Evolutionary conservation across 2,888 invertebrate species (phyloP), one percentile per base, ranked within the genome.

Genomic region (Sphaerophoria taeniata): DNA sequence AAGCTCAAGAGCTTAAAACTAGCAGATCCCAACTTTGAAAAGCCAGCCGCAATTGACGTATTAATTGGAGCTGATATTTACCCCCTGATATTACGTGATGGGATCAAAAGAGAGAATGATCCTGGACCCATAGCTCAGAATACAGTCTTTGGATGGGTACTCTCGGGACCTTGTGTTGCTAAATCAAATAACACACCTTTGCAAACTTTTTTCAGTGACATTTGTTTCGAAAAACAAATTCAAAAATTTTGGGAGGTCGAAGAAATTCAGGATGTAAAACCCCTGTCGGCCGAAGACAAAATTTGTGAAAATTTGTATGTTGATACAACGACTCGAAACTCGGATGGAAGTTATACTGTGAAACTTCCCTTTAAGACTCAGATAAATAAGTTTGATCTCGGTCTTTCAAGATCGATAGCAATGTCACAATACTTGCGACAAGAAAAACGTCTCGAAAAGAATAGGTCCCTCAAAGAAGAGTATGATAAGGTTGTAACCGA

Each of bases 191-290:
- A 53, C 2, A 6, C 55, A 4, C 16, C n/a, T 2, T n/a, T 43
- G 0, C 0, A 60, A 0, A 60, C 53, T 0, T 73, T 73, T n/a
- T 73, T 61, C 31, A 55, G 43, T 11, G 39, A 43, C n/a, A 3
- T 73, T 11, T 16, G 36, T 12, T 33, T 73, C 11, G 53, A 73
- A 24, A 72, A 53, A 39, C 51, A 60, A 53, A 43, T 73, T 14
- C 16, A 63, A 9, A 12, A 34, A 73, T 73, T 73, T 65, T 73
- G 43, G 53, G 63, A 73, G 4, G 9, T 74, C 11, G 73, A 73
- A 43, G 34, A 72, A 1, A 6, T 73, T 24, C 9, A 7, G 12
- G 43, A 65, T 12, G 2, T 56, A 0, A 24, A 63, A 45, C 63
- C 53, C 12, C 11, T 74, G 12, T 14, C 73, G 0, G 31, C 43